Conservation (phyloP, 2,797 vertebrate species). For the Eospalax fontanierii region DNA sequence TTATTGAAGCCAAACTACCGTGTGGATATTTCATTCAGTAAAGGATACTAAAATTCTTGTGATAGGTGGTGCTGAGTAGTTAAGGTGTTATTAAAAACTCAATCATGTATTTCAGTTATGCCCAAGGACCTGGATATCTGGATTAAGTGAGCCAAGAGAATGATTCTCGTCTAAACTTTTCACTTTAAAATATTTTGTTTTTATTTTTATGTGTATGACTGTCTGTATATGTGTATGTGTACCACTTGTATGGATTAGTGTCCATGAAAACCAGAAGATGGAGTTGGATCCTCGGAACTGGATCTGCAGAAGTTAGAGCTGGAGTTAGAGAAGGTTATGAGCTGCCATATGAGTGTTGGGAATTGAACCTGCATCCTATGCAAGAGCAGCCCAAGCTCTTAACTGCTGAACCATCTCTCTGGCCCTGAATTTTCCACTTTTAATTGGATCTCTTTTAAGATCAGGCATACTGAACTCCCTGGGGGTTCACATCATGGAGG, state of each 20-base stretch:
- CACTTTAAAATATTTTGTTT: neutral
- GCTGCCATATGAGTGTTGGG: too few relatives aligned
- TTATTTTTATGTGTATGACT: too few relatives aligned
- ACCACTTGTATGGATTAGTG: too few relatives aligned
- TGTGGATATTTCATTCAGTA: slow-evolving; percentile 10
- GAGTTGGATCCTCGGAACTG: too few relatives aligned
- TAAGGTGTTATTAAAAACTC: slow-evolving; percentile 20
- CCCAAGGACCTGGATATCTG: neutral
- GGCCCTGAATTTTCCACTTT: slow-evolving; percentile 39
- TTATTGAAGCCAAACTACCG: neutral
- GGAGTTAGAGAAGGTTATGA: too few relatives aligned
- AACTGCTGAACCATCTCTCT: too few relatives aligned
- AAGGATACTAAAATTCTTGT: neutral
- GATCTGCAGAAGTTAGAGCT: too few relatives aligned
- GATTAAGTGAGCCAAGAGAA: neutral
- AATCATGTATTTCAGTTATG: slow-evolving; percentile 23
- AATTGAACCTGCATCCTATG: too few relatives aligned
- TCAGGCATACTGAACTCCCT: neutral
- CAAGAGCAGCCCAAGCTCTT: too few relatives aligned
- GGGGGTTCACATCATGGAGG: neutral
- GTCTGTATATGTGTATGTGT: too few relatives aligned
- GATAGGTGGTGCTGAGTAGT: neutral
- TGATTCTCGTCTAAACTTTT: neutral
- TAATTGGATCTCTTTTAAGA: neutral
- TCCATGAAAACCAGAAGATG: too few relatives aligned